Evolutionary conservation across 2,113 vertebrate genomes (phyloP).

Genomic region (Urocynchramus pylzowi): DNA sequence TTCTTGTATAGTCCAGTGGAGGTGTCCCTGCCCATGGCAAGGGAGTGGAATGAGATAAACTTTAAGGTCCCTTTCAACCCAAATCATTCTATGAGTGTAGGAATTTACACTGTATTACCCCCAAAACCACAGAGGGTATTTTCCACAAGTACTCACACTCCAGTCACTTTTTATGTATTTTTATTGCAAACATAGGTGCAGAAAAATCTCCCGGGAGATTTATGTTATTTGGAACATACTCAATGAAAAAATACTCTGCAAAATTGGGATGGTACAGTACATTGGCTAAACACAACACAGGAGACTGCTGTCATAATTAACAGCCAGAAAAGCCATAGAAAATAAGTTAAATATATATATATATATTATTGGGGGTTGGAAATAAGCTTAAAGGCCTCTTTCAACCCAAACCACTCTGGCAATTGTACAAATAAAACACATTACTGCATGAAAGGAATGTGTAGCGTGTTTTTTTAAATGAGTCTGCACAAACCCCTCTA

Average conservation of each 20-base stretch:
- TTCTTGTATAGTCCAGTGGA: not conserved
- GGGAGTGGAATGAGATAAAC: not conserved
- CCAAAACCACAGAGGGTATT: rapidly evolving
- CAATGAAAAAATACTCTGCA: not conserved
- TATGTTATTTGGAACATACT: not conserved
- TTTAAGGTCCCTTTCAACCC: not conserved
- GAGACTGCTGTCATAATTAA: rapidly evolving
- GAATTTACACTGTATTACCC: rapidly evolving
- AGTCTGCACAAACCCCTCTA: rapidly evolving
- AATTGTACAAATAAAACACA: not conserved
- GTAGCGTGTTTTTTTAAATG: rapidly evolving
- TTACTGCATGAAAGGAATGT: rapidly evolving
- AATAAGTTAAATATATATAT: not conserved
- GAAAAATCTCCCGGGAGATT: not conserved
- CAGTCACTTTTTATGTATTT: not conserved
- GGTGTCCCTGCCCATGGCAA: not conserved
- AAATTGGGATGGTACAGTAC: rapidly evolving
- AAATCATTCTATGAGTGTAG: not conserved
- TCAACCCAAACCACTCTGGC: not conserved
- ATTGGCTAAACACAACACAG: rapidly evolving
- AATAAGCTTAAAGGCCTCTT: not conserved
- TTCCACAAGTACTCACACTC: not conserved
- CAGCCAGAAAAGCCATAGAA: rapidly evolving
- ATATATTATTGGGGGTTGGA: not conserved
- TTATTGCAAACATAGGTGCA: not conserved